Evolutionary conservation across 2,113 vertebrate genomes (phyloP).

Genomic region (Corapipo altera): DNA sequence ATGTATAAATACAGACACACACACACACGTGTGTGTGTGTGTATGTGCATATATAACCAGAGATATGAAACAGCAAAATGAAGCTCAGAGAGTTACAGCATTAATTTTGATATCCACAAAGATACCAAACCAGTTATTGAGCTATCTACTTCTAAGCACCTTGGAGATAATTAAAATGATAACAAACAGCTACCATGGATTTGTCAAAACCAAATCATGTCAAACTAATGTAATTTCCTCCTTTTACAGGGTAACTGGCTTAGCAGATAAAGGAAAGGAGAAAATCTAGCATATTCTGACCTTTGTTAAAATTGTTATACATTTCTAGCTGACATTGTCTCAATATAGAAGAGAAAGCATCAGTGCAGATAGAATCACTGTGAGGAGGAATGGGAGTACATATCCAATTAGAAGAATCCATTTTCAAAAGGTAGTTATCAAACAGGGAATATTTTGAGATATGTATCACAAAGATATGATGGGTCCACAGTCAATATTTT

Average conservation of each 20-base stretch:
- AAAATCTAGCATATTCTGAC: neutral
- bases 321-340: neutral
- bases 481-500: neutral
- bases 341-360: neutral
- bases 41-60: neutral
- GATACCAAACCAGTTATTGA: constrained; percentile 7
- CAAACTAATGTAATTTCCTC: constrained; percentile 8
- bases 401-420: neutral
- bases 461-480: neutral
- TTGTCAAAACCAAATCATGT: constrained; percentile 11
- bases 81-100: neutral
- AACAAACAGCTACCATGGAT: neutral
- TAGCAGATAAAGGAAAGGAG: neutral
- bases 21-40: neutral
- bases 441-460: neutral
- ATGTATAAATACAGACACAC: neutral
- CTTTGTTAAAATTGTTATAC: neutral
- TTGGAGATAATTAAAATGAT: constrained; percentile 49
- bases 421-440: neutral
- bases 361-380: neutral
- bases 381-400: neutral
- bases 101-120: constrained; percentile 22
- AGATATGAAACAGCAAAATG: neutral
- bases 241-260: neutral
- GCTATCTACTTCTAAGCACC: neutral